A percentile compares a stretch with the other conserved stretches of the same genome.
Evolutionary conservation across 2,113 vertebrate species (phyloP).

Genomic region (Amphiprion percula): DNA sequence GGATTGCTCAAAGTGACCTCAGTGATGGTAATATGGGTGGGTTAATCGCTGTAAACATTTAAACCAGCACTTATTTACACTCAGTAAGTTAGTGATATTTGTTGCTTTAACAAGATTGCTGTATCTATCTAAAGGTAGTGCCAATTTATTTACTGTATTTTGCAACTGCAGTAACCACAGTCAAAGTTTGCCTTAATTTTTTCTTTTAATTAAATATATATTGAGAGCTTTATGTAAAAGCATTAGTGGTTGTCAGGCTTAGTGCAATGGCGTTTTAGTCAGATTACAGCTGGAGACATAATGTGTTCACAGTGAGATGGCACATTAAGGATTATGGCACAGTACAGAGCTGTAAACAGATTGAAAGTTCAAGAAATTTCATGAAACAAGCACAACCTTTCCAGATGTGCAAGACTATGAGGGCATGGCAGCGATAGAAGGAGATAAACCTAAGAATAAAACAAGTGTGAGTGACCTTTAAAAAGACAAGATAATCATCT

Average conservation of each 20-base stretch:
- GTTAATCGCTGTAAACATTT: neutral
- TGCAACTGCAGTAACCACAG: constrained; percentile 4
- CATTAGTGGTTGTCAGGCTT: constrained; percentile 52
- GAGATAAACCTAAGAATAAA: constrained; percentile 8
- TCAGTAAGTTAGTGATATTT: neutral
- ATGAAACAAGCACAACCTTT: constrained; percentile 59
- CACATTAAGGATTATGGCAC: constrained; percentile 38
- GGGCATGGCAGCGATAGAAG: constrained; percentile 10
- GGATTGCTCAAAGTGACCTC: neutral
- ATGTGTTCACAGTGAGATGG: constrained; percentile 50
- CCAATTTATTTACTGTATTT: neutral
- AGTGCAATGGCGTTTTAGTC: constrained; percentile 45
- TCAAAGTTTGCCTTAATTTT: constrained; percentile 39
- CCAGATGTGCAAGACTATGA: constrained; percentile 15
- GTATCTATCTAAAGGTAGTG: constrained; percentile 25
- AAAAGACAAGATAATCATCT: constrained; percentile 23
- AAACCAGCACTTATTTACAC: neutral
- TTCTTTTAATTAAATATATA: constrained; percentile 60
- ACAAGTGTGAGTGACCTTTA: constrained; percentile 31
- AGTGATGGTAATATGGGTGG: too few species aligned
- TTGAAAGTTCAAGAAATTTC: constrained; percentile 42
- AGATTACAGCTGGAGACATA: constrained; percentile 53
- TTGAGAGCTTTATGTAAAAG: constrained; percentile 66
- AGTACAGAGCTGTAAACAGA: constrained; percentile 28
- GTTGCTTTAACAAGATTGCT: neutral